A percentile compares a stretch with the other conserved stretches of the same genome.
phyloP scores from a whole-genome alignment of 2,113 vertebrate species.

The Lamprotornis superbus region DNA sequence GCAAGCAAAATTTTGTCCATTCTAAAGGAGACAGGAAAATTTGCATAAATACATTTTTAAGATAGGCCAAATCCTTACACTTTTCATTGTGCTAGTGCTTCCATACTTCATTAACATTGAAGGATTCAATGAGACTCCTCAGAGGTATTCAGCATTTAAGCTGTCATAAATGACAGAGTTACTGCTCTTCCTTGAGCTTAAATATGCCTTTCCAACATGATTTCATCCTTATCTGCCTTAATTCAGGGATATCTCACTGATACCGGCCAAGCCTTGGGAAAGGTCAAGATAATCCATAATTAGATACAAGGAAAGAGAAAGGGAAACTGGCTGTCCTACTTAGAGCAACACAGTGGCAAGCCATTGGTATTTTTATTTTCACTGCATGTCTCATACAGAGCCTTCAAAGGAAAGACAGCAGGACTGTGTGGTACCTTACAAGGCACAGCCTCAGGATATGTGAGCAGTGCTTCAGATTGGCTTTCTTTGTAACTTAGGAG shows the following conservation, averaged over 20 bases:
- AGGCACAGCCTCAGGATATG: not conserved
- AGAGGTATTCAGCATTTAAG: not conserved
- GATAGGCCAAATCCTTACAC: not conserved
- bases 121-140: not conserved
- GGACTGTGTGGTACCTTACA: not conserved
- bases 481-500: not conserved
- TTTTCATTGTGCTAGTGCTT: not conserved
- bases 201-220: not conserved
- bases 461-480: not conserved
- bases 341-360: not conserved
- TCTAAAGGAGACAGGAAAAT: not conserved
- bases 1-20: not conserved
- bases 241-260: not conserved
- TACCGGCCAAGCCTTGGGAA: not conserved
- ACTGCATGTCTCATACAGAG: not conserved
- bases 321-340: not conserved
- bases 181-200: not conserved
- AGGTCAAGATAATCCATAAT: not conserved
- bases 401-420: not conserved
- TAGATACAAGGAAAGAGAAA: not conserved
- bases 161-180: not conserved
- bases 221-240: not conserved
- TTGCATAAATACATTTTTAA: not conserved
- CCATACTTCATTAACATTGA: not conserved
- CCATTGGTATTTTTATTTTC: not conserved